Base-by-base conservation (phyloP, 2,888 invertebrate species). In the Ichneumoninae sp. region DNA sequence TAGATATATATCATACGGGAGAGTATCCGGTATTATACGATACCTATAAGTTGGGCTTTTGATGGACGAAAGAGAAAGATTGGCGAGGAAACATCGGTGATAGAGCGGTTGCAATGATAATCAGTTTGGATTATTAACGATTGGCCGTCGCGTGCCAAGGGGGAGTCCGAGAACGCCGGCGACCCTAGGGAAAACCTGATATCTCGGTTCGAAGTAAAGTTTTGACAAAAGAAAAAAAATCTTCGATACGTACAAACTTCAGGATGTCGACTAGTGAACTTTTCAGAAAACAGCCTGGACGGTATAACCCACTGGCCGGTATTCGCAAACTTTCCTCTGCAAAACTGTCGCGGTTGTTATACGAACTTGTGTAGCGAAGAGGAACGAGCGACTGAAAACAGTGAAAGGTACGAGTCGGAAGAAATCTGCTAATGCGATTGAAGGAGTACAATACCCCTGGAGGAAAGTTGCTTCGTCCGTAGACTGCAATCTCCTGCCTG, bases 381-480 rank as follows among this genome's bases (percentile, higher is more conserved):
- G 33, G 7, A 44, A 22, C n/a, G 16, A 57, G 13, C 8, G 10
- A 54, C 19, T 26, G 47, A 40, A 79, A 66, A 50, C 26, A 63
- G 13, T 1, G 52, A 26, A 52, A 66, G 50, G 54, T 63, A 74
- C 74, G 50, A n/a, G n/a, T 6, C 22, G 26, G n/a, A 68, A 44
- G 54, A 77, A 70, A 81, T 71, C 73, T 76, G 78, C 75, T 84
- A 83, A 87, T 85, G 84, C 81, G 85, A 87, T 86, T 87, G 84
- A 82, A 84, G 68, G 63, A 76, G 81, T 74, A 78, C 83, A 83
- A 78, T 86, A 78, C 50, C 57, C 60, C 65, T 30, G 52, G 50
- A 50, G 54, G 26, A 66, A 65, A 66, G 81, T 54, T 36, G 74
- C 1, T 36, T 74, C 26, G 19, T 70, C 22, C 57, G 19, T 65